Conservation (phyloP, 2,113 vertebrate genomes). For the Pterophyllum scalare region DNA sequence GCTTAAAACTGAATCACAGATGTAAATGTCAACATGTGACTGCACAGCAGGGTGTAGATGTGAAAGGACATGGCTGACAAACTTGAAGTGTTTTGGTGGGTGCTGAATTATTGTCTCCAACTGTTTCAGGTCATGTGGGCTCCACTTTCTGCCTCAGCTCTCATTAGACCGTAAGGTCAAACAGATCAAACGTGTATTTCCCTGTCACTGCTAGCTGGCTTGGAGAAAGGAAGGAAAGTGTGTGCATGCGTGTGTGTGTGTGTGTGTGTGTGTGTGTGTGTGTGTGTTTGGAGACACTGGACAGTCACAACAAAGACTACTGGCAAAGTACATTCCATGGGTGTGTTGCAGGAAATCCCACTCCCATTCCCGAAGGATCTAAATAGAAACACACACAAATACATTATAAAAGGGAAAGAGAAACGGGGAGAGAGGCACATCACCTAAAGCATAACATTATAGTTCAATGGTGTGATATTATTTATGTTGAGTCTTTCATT, state of each 20-base stretch:
- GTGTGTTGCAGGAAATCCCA: slow-evolving; percentile 78
- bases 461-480: neutral
- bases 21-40: neutral
- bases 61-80: neutral
- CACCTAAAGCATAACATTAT: neutral
- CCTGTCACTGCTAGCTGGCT: slow-evolving; percentile 28
- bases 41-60: neutral
- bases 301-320: slow-evolving; percentile 41
- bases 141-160: slow-evolving; percentile 15
- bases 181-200: slow-evolving; percentile 35
- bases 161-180: slow-evolving; percentile 48
- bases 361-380: slow-evolving; percentile 77
- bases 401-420: slow-evolving; percentile 22
- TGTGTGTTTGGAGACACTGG: slow-evolving; percentile 23
- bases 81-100: neutral
- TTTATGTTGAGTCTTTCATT: neutral
- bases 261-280: slow-evolving; percentile 30
- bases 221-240: slow-evolving; percentile 66
- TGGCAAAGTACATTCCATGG: slow-evolving; percentile 71
- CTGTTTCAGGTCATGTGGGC: slow-evolving; percentile 2
- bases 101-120: neutral
- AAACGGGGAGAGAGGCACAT: slow-evolving; percentile 1
- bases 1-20: neutral
- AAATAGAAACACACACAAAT: slow-evolving; percentile 56
- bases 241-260: slow-evolving; percentile 16